These are phyloP conservation scores for Dasysyrphus albostriatus DNA, from an alignment of 2,888 invertebrate genomes.

Conservation along the genomic window DNA sequence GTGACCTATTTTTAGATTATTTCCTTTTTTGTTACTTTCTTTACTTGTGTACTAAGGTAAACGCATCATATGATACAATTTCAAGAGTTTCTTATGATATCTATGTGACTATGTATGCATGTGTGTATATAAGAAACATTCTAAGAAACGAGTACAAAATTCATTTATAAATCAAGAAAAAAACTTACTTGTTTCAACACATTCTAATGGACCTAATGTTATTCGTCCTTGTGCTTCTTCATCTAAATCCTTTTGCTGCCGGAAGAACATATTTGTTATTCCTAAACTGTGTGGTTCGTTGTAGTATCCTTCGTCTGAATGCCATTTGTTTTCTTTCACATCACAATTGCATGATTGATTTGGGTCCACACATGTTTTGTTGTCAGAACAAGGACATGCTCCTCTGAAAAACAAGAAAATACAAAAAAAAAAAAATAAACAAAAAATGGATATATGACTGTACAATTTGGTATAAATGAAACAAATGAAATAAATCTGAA, in stretches of 20 bases:
- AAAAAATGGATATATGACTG: not conserved
- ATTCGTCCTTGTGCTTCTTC: constrained; percentile 94
- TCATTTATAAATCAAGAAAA: constrained; percentile 1
- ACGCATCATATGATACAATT: constrained; percentile 9
- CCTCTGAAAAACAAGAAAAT: constrained; percentile 84
- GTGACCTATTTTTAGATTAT: constrained; percentile 23
- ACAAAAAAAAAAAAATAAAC: constrained; percentile 50
- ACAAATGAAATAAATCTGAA: constrained; percentile 39
- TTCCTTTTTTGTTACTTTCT: not conserved
- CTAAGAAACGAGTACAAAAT: not conserved
- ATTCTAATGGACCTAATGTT: constrained; percentile 95
- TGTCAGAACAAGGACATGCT: constrained; percentile 90
- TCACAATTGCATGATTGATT: constrained; percentile 96
- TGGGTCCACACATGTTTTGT: constrained; percentile 92
- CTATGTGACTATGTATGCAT: too few species aligned
- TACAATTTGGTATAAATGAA: constrained; percentile 8
- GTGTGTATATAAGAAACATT: not conserved
- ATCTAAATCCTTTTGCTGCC: constrained; percentile 92
- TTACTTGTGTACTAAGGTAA: not conserved
- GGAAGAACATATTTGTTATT: constrained; percentile 94
- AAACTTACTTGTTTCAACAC: constrained; percentile 95
- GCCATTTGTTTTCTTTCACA: constrained; percentile 93
- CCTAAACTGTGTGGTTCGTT: constrained; percentile 92
- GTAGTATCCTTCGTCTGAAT: constrained; percentile 94
- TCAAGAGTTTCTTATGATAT: not conserved